phyloP scores from a whole-genome alignment of 2,797 vertebrate species.

The Sphenodon punctatus region DNA sequence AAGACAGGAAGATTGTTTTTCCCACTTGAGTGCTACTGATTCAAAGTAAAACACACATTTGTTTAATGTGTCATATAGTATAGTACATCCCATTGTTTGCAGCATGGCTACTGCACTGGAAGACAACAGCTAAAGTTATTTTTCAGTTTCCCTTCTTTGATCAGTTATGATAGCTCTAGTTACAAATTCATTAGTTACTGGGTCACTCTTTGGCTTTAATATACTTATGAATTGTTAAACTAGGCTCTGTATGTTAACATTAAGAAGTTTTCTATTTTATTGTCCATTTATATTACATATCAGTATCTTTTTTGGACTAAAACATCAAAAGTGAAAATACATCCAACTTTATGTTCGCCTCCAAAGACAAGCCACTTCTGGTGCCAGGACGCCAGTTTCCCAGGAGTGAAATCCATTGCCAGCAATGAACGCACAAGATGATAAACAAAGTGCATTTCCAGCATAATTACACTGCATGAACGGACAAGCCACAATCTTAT shows the following conservation, averaged over 20 bases:
- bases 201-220: conserved; percentile 23
- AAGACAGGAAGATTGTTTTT: background rate
- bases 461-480: conserved; percentile 48
- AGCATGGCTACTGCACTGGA: background rate
- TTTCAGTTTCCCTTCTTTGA: conserved; percentile 19
- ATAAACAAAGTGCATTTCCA: conserved; percentile 76
- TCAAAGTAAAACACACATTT: background rate
- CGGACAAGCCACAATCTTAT: conserved; percentile 44
- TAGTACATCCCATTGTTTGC: background rate
- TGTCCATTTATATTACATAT: background rate
- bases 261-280: background rate
- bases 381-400: conserved; percentile 6
- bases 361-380: conserved; percentile 49
- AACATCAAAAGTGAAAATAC: conserved; percentile 71
- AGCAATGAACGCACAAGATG: conserved; percentile 61
- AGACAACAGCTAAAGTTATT: background rate
- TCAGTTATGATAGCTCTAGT: conserved; percentile 12
- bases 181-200: background rate
- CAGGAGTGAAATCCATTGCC: conserved; percentile 60
- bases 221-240: background rate
- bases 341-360: conserved; percentile 56
- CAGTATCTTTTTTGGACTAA: conserved; percentile 25
- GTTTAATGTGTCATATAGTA: too few species aligned
- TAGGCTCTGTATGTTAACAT: conserved; percentile 22
- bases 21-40: background rate